These are phyloP conservation scores for Eclectus roratus DNA, from an alignment of 2,113 vertebrate species.

Conservation along the genomic window DNA sequence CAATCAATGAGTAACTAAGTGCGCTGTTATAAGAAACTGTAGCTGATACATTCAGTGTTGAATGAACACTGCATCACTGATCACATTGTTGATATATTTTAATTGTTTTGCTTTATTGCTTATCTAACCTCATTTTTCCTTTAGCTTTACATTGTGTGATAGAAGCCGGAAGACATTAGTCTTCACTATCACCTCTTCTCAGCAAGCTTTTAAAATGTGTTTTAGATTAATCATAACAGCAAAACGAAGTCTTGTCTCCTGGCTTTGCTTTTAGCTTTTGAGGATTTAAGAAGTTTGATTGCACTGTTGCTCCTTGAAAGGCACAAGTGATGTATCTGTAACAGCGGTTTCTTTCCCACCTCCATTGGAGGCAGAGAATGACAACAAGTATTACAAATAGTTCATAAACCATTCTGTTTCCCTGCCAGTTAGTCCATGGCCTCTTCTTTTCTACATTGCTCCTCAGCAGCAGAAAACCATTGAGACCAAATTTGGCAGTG, in stretches of 20 bases:
- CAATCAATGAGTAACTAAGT: background rate
- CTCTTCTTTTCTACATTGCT: background rate
- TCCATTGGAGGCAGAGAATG: background rate
- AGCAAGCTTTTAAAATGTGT: background rate
- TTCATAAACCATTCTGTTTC: rapidly evolving
- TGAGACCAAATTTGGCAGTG: background rate
- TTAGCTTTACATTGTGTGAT: background rate
- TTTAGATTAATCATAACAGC: background rate
- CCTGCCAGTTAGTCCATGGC: background rate
- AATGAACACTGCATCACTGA: background rate
- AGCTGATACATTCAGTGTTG: background rate
- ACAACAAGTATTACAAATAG: background rate
- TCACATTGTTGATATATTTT: background rate
- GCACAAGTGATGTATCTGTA: background rate
- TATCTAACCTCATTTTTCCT: background rate
- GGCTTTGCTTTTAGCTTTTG: background rate
- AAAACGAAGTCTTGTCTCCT: background rate
- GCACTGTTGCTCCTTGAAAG: background rate
- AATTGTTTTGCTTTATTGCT: background rate
- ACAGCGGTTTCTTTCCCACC: background rate
- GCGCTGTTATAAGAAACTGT: background rate
- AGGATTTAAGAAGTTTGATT: background rate
- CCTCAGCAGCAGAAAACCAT: background rate
- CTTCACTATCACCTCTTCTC: background rate
- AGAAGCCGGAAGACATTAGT: background rate